Base-by-base conservation (phyloP, 2,888 invertebrate species). In the Ethmia dodecea region DNA sequence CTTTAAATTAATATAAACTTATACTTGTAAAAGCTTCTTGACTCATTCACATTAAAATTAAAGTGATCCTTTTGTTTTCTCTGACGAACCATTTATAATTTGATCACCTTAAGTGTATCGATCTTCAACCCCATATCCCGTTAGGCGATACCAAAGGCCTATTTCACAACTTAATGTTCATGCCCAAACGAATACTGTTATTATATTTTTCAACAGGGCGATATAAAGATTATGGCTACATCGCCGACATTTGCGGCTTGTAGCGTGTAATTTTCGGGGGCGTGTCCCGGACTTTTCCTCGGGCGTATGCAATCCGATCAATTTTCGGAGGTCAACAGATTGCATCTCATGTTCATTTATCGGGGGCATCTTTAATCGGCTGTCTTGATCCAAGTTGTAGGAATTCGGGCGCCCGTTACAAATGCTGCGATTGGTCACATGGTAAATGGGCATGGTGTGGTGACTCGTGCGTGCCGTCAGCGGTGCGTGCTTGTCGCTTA, bases 301-400 rank as follows among this genome's bases (percentile, higher is more conserved):
- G 37, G 43, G 47, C 41, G 45, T 47, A 47, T 60, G 62, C 64
- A 69, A 74, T 64, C 65, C 63, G 66, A 70, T 72, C 61, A 63
- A 65, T 68, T 57, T 70, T 64, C 60, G 51, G 67, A 70, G 73
- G 74, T 72, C 67, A 64, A 40, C 49, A 46, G 69, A 73, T 75
- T 73, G 62, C 44, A 49, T 55, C 51, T 60, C 47, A 48, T 54
- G 49, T 48, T 49, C 48, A 49, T 55, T 55, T 57, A 75, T 69
- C 67, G 63, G 57, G 68, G 68, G 48, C 67, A 73, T 73, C 69
- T 74, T 57, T 62, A 65, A 65, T 67, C 66, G 58, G 53, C 46
- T 60, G 60, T 60, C 57, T 63, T 60, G 55, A 69, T 64, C 66
- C 57, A 59, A 51, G 56, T 60, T 66, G 63, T 62, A 55, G 60